These are phyloP conservation scores for Cryptosula pallasiana DNA, from an alignment of 2,888 invertebrate genomes.

Conservation along the genomic window DNA sequence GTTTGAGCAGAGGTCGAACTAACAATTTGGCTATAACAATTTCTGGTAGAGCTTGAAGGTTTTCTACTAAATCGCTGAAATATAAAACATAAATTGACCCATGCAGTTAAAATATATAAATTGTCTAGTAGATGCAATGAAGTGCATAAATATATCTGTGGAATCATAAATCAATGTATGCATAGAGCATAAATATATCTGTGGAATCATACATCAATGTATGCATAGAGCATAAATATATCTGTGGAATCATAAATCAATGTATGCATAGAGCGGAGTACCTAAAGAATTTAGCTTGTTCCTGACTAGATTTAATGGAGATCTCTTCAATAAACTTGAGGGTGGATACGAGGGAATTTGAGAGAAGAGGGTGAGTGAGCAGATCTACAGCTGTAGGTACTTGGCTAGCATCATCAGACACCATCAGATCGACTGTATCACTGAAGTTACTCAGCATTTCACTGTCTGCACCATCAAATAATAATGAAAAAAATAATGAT, in stretches of 20 bases:
- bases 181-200: no score
- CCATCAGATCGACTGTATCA: background rate
- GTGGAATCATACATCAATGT: no score
- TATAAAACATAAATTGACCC: no score
- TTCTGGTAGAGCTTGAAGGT: constrained; percentile 70
- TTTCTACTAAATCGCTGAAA: constrained; percentile 62
- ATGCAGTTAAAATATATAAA: no score
- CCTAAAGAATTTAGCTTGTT: constrained; percentile 75
- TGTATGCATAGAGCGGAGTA: no score
- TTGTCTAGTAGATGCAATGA: no score
- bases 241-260: no score
- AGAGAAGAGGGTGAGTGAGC: constrained; percentile 10
- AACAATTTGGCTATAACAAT: constrained; percentile 75
- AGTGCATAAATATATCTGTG: no score
- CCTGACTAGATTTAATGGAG: constrained; percentile 70
- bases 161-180: no score
- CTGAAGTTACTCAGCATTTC: background rate
- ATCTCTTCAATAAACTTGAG: constrained; percentile 76
- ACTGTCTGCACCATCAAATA: background rate
- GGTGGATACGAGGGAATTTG: constrained; percentile 52
- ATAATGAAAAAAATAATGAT: no score
- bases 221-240: no score
- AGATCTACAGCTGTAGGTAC: background rate
- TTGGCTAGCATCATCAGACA: background rate
- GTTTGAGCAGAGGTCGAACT: constrained; percentile 69